These are phyloP conservation scores for Scolanthus callimorphus DNA, from an alignment of 92 coral and sea anemone genomes.

Conservation along the genomic window DNA sequence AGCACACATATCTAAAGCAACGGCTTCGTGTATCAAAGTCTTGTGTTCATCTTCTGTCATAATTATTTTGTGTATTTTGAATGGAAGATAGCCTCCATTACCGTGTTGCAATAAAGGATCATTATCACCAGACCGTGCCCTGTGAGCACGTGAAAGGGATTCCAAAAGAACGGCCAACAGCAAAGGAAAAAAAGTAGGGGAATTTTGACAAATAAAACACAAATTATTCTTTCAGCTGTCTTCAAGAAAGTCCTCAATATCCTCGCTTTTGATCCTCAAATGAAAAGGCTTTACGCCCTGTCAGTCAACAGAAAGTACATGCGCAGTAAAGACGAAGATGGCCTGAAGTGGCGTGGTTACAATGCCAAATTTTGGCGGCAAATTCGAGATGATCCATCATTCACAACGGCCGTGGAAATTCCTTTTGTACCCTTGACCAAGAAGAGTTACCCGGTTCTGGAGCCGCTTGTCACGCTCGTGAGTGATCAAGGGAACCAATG, in stretches of 20 bases:
- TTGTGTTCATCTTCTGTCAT: no score
- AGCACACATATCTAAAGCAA: no score
- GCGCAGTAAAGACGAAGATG: conserved; percentile 11
- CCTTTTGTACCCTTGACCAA: background rate
- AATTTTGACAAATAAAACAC: no score
- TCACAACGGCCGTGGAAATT: background rate
- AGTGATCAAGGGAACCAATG: background rate
- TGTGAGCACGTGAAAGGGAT: no score
- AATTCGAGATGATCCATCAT: background rate
- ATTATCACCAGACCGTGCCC: no score
- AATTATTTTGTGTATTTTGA: no score
- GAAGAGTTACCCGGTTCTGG: background rate
- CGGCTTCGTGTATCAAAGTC: no score
- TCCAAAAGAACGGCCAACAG: no score
- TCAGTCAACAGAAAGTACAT: conserved; percentile 6
- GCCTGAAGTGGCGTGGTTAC: conserved; percentile 14
- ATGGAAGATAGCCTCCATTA: no score
- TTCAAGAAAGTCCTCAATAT: conserved; percentile 5
- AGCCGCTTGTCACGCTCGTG: background rate
- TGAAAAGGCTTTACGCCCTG: conserved; percentile 8
- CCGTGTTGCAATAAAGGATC: no score
- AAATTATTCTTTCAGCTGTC: background rate
- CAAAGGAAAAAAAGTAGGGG: no score
- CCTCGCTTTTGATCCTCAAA: conserved; percentile 11
- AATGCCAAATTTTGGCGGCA: background rate